Conservation (phyloP, 2,113 vertebrate genomes). For the Anarhynchus alexandrinus region DNA sequence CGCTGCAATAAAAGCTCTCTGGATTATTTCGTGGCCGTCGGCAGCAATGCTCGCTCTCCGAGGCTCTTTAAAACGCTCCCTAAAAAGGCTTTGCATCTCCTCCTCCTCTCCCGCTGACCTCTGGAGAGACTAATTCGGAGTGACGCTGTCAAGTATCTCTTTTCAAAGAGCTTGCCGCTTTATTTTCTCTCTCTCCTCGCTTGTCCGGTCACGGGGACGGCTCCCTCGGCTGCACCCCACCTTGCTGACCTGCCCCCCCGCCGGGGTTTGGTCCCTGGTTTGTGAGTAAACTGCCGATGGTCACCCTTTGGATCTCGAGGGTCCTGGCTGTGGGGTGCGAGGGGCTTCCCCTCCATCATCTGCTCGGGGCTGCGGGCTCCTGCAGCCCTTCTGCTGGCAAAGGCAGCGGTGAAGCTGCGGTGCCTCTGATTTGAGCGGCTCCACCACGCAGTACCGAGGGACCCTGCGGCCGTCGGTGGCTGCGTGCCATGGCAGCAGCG, state of each 20-base stretch:
- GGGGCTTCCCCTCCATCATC: neutral
- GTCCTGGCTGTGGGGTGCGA: rapidly evolving
- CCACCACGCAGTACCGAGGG: neutral
- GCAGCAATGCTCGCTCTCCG: neutral
- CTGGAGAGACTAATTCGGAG: neutral
- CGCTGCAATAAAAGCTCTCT: neutral
- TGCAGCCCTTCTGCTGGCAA: neutral
- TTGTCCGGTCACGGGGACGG: rapidly evolving
- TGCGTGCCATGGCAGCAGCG: neutral
- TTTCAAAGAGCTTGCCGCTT: neutral
- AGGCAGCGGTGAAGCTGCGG: rapidly evolving
- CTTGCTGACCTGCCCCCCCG: neutral
- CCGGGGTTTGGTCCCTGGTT: neutral
- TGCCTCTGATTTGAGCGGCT: neutral
- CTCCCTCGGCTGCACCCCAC: neutral
- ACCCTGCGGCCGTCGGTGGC: neutral
- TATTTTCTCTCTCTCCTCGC: neutral
- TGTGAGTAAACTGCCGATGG: neutral
- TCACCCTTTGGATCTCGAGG: neutral
- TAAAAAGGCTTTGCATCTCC: constrained; percentile 16
- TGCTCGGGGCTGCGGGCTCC: neutral
- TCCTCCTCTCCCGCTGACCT: neutral
- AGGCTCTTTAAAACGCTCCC: constrained; percentile 22
- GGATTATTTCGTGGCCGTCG: neutral
- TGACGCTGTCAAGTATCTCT: neutral